Evolutionary conservation across 1,140 invertebrate species (phyloP), one percentile per base, ranked within the genome.

Genomic region (Drosophila setifemur): DNA sequence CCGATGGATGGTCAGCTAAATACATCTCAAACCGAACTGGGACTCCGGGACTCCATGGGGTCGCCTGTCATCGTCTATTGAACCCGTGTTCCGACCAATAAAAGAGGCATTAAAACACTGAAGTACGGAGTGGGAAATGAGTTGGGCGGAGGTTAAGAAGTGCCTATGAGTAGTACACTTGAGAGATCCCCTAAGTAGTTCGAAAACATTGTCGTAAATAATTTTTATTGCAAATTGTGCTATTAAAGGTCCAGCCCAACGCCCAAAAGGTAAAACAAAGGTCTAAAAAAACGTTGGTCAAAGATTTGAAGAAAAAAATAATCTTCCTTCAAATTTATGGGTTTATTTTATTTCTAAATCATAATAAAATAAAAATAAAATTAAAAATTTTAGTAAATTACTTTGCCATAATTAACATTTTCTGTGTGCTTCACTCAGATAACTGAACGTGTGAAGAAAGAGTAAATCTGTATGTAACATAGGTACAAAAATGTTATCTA

Each of bases 161-260:
- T n/a, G n/a, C n/a, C 11, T 11, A 19, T 35, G 44, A 28, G 25
- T 45, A 48, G 48, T 49, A 29, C 70, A 83, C 74, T 75, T 55
- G 21, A 78, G 76, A 49, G 47, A 45, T 61, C 31, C 57, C 40
- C 42, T 82, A 72, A 85, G 60, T 63, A 86, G 60, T 85, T 37
- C 45, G 60, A 76, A 82, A 82, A 81, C 77, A 82, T 82, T 69
- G 81, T 86, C 81, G 81, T 85, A 85, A 85, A 85, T 75, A 75
- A 53, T 75, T 86, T 85, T 85, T 85, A 86, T 81, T 81, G 72
- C 86, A 85, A 85, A 86, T 85, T 85, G 76, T 44, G 28, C 42
- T 23, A 74, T 70, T 78, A 78, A 75, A 63, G 39, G 31, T 29
- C 0, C 28, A 35, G 39, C 16, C 9, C 35, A 48, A 47, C n/a